Base-by-base conservation (phyloP, 2,888 invertebrate species). In the Sericinus montela region DNA sequence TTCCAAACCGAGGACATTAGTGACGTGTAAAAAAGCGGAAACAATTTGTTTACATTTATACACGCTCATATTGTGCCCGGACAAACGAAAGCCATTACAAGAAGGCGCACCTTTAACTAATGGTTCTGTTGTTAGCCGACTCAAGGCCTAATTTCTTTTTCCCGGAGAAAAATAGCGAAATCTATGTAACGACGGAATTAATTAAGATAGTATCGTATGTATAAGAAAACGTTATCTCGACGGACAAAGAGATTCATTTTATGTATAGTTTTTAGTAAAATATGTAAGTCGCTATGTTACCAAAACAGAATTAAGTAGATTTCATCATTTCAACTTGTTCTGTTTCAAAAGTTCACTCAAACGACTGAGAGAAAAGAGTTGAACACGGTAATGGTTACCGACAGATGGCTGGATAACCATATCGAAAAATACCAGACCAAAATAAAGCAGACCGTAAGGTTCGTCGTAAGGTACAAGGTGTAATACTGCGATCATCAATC, bases 161-260 rank as follows among this genome's bases (percentile, higher is more conserved):
- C 32, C 32, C 15, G 5, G 13, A 41, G 30, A 39, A 32, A 38
- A 42, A 28, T 43, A 25, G 29, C 29, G 30, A 29, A 42, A 43
- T 51, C 54, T 45, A 47, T 44, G 43, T 47, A 54, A 51, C 45
- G 47, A 48, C 47, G 45, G 30, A 45, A 48, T 54, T 45, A 42
- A 54, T 45, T 49, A 16, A 23, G 15, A 48, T 48, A 23, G 32
- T 16, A 23, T 29, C 25, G 25, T 43, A 34, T 51, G 10, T 37
- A 50, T 34, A 39, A 15, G 34, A 19, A 38, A n/a, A 38, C 42
- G 39, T 44, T 46, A 25, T 25, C n/a, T 32, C 34, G n/a, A 25
- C 35, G 16, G 15, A 39, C n/a, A 25, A 1, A 29, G 13, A 14
- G 40, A 40, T 14, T 43, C 41, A 40, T 8, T 46, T 39, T 40